Base-by-base conservation (phyloP, 2,888 invertebrate species). In the Kuschelorhynchus macadamiae region DNA sequence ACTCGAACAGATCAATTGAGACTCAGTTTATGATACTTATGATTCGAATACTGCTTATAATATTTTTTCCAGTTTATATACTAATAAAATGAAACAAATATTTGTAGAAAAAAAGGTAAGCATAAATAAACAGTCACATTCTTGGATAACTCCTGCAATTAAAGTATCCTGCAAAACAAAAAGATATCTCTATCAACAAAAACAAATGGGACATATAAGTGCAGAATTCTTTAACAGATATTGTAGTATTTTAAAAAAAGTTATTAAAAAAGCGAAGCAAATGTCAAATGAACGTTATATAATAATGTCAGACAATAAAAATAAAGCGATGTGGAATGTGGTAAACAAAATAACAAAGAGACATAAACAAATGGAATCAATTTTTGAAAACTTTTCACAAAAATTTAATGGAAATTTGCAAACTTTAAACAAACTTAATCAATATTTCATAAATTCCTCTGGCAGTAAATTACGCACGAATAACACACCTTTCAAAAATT, bases 91-190 rank as follows among this genome's bases (percentile, higher is more conserved):
- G 36, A 36, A 36, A 11, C 36, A 36, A 11, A 11, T 36, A 11
- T 36, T 36, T 36, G 36, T 12, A 8, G 12, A 8, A 36, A 36
- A 36, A 36, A 36, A 36, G n/a, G 12, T 36, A 67, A 59, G 14
- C 9, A 25, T 12, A 14, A 52, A 9, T 5, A 5, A 32, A 25
- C 8, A 11, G 33, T 33, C 11, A 11, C 30, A 18, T 32, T 16
- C 3, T 14, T 16, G 25, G 14, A 18, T 18, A 52, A 32, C 21
- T 7, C 12, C 33, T 9, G 20, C 36, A 36, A 36, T 36, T 36
- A 36, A 36, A n/a, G n/a, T n/a, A n/a, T n/a, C n/a, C n/a, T n/a
- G n/a, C n/a, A n/a, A n/a, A n/a, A n/a, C n/a, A n/a, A n/a, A n/a
- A n/a, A n/a, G n/a, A n/a, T n/a, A n/a, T n/a, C n/a, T n/a, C n/a